Evolutionary conservation across 1,140 invertebrate species (phyloP), one percentile per base, ranked within the genome.

Genomic region (Drosophila lowei): DNA sequence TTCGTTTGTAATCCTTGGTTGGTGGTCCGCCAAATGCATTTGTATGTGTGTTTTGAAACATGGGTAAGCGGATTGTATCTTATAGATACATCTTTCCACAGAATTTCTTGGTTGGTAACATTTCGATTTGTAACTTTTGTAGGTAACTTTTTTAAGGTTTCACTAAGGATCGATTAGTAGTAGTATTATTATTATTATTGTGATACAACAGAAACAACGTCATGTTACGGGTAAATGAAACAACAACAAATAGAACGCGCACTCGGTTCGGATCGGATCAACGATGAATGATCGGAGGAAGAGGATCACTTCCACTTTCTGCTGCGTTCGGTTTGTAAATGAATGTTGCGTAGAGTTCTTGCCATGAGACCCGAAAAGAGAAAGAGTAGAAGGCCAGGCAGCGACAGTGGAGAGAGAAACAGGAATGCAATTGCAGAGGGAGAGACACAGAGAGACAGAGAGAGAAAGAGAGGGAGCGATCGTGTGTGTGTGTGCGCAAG

Each of bases 241-340:
- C 9, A 38, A 11, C 4, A 53, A 54, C 59, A 62, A 53, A 34
- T 25, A 38, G 3, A 68, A 68, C 63, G 18, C 65, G 65, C 65
- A 3, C 34, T 38, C 11, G 34, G 34, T 8, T 48, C 54, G 41
- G 52, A 54, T 52, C 66, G 30, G 28, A 52, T 64, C 67, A 43
- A 55, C 60, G 65, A 47, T 34, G 48, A 68, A 66, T 62, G 50
- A 67, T 53, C 25, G 56, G 65, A 68, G 66, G 57, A 25, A 25
- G 23, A 25, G 70, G 70, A 73, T 76, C 75, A 86, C 83, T 86
- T 86, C 83, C 83, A 86, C 83, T 86, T 86, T 86, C 83, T 83
- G 79, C 83, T 67, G 83, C 78, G 83, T 83, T 84, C 79, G 74
- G 57, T 86, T 86, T 80, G 84, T 88, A 86, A 86, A 86, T 86